Conservation (phyloP, 1,140 invertebrate genomes). For the Metopolophium dirhodum region DNA sequence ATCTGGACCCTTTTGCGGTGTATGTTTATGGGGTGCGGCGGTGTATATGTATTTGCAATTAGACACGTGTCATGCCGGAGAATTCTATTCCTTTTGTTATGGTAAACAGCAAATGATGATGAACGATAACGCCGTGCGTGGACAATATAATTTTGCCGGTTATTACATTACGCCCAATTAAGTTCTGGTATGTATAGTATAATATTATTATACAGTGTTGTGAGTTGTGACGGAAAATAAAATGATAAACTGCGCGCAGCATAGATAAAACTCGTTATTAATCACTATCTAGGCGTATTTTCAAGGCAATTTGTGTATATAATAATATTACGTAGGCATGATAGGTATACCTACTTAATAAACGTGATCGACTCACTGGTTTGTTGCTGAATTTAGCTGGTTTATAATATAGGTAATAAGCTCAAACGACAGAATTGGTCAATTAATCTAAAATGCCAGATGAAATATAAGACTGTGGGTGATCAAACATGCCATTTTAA, state of each 20-base stretch:
- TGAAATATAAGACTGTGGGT: background rate
- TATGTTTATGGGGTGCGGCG: background rate
- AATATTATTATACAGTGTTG: background rate
- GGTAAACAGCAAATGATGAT: constrained; percentile 54
- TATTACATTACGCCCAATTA: constrained; percentile 52
- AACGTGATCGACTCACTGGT: background rate
- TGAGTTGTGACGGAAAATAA: constrained; percentile 41
- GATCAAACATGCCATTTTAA: background rate
- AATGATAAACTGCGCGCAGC: constrained; percentile 5
- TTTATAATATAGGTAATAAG: background rate
- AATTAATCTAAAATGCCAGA: background rate
- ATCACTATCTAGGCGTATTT: background rate
- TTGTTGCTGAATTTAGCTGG: background rate
- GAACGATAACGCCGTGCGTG: constrained; percentile 24
- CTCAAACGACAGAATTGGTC: background rate
- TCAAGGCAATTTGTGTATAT: background rate
- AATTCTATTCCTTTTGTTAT: constrained; percentile 52
- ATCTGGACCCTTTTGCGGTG: constrained; percentile 39
- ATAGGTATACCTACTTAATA: background rate
- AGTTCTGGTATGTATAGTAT: background rate
- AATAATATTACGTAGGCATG: background rate
- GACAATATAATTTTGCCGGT: constrained; percentile 50
- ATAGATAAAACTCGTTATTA: constrained; percentile 15
- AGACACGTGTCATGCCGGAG: constrained; percentile 43
- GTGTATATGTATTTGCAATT: constrained; percentile 25